phyloP scores from a whole-genome alignment of 1,140 invertebrate genomes.

The Drosophila ohnishii region DNA sequence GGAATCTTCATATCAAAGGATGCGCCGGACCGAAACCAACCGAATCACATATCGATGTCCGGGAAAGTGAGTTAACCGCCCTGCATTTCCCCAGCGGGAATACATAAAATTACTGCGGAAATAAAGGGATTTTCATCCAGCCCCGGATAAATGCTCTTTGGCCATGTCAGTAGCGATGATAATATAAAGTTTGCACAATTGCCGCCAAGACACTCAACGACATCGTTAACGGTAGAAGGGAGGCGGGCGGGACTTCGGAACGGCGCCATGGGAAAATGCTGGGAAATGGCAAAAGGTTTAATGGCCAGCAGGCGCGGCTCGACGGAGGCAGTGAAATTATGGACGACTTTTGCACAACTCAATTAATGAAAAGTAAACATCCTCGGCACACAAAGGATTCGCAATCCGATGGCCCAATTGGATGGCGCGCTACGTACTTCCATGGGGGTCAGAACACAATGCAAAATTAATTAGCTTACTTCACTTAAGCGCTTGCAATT shows the following conservation, averaged over 20 bases:
- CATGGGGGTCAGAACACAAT: slow-evolving; percentile 58
- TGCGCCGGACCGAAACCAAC: not conserved
- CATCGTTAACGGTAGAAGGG: slow-evolving; percentile 51
- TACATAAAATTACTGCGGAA: slow-evolving; percentile 42
- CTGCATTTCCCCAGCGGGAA: slow-evolving; percentile 15
- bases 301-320: slow-evolving; percentile 55
- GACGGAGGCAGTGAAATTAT: slow-evolving; percentile 54
- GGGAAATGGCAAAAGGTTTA: slow-evolving; percentile 37
- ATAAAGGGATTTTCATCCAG: slow-evolving; percentile 44
- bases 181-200: slow-evolving; percentile 51
- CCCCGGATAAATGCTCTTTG: slow-evolving; percentile 46
- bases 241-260: no score
- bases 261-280: slow-evolving; percentile 20
- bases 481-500: slow-evolving; percentile 79
- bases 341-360: slow-evolving; percentile 71
- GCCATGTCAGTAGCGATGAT: slow-evolving; percentile 43
- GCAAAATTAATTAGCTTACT: slow-evolving; percentile 82
- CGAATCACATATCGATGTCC: slow-evolving; percentile 31
- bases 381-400: slow-evolving; percentile 45
- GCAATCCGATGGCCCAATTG: slow-evolving; percentile 32
- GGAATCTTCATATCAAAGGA: not conserved
- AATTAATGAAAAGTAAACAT: slow-evolving; percentile 80
- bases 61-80: slow-evolving; percentile 17
- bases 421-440: slow-evolving; percentile 7
- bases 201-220: slow-evolving; percentile 56